phyloP scores from a whole-genome alignment of 2,797 vertebrate genomes.

The Craterocephalus amniculus region DNA sequence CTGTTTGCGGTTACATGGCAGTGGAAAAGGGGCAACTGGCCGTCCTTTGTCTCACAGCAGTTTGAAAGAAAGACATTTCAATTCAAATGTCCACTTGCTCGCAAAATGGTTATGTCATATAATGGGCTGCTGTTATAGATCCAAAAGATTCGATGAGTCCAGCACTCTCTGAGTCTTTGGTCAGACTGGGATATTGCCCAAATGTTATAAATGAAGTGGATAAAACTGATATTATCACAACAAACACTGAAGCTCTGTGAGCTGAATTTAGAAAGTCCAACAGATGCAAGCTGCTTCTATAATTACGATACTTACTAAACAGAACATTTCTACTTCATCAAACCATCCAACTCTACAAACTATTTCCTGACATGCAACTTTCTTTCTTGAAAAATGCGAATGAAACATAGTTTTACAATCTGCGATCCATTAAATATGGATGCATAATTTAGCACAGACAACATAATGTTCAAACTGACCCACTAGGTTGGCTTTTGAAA shows the following conservation, averaged over 20 bases:
- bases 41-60: not conserved
- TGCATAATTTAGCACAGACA: not conserved
- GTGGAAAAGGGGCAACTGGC: not conserved
- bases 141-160: not conserved
- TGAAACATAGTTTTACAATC: not conserved
- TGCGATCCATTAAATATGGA: not conserved
- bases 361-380: no score
- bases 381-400: not conserved
- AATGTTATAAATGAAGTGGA: constrained; percentile 1
- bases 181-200: not conserved
- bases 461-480: not conserved
- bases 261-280: not conserved
- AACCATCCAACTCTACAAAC: constrained; percentile 3
- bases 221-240: not conserved
- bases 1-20: constrained; percentile 2
- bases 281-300: not conserved
- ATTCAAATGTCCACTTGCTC: not conserved
- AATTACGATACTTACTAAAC: constrained; percentile 11
- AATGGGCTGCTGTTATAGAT: not conserved
- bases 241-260: not conserved
- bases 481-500: not conserved
- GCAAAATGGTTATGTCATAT: not conserved
- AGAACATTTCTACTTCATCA: constrained; percentile 5
- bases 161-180: not conserved
- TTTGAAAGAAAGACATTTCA: not conserved